phyloP scores from a whole-genome alignment of 2,797 vertebrate species.

The Tenualosa thibaudeaui region DNA sequence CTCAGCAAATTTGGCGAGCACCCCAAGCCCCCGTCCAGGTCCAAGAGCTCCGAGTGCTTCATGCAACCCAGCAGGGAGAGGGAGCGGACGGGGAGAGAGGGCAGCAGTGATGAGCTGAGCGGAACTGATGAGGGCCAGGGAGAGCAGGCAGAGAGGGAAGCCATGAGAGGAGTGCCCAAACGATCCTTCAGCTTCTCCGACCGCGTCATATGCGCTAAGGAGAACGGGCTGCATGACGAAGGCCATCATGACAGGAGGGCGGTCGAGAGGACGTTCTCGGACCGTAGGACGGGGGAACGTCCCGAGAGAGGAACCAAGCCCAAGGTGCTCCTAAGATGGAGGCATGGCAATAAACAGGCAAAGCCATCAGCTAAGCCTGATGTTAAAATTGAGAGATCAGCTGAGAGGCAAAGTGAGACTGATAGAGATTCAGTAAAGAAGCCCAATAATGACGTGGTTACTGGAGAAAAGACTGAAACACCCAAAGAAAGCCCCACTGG shows the following conservation, averaged over 20 bases:
- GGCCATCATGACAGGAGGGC: constrained; percentile 42
- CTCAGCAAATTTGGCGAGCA: constrained; percentile 77
- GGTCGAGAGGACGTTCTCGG: constrained; percentile 54
- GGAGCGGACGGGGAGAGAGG: constrained; percentile 3
- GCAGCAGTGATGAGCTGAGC: constrained; percentile 42
- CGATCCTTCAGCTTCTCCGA: constrained; percentile 76
- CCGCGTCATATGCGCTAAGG: constrained; percentile 53
- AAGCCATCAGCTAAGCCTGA: constrained; percentile 33
- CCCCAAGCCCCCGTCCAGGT: constrained; percentile 67
- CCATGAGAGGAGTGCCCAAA: constrained; percentile 61
- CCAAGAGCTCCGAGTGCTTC: constrained; percentile 75
- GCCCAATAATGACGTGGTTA: constrained; percentile 44
- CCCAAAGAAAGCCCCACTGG: neutral
- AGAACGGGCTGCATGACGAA: constrained; percentile 53
- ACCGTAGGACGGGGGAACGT: constrained; percentile 42
- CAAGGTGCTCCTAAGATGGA: constrained; percentile 48
- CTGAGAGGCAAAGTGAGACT: constrained; percentile 32
- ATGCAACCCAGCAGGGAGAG: constrained; percentile 51
- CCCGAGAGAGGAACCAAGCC: constrained; percentile 43
- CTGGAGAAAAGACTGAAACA: constrained; percentile 37
- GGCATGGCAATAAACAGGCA: neutral
- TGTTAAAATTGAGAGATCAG: constrained; percentile 16
- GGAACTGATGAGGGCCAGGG: constrained; percentile 30
- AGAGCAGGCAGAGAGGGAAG: neutral
- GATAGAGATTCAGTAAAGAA: neutral